These are phyloP conservation scores for Ctenodactylus gundi DNA, from an alignment of 2,113 vertebrate genomes.

Conservation along the genomic window DNA sequence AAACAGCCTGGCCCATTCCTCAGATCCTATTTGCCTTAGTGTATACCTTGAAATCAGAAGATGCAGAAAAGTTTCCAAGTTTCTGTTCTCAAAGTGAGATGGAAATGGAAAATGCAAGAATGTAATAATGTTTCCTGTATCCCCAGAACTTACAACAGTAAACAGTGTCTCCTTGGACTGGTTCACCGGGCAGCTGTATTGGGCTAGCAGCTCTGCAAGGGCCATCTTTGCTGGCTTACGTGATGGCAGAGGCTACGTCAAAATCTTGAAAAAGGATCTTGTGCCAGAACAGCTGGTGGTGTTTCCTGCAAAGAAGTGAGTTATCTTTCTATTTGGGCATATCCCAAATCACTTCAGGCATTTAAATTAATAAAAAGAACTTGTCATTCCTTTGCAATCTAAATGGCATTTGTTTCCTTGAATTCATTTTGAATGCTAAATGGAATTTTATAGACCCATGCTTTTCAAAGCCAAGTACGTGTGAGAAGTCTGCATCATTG, in stretches of 20 bases:
- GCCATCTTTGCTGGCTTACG: constrained; percentile 86
- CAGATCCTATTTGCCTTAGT: neutral
- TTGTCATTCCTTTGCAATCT: neutral
- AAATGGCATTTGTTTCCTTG: neutral
- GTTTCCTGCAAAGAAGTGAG: constrained; percentile 88
- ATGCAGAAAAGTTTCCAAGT: neutral
- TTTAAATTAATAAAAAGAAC: neutral
- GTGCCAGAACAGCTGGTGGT: constrained; percentile 88
- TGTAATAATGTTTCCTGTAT: neutral
- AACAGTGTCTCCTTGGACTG: constrained; percentile 91
- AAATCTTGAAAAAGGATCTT: constrained; percentile 87
- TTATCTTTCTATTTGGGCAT: neutral
- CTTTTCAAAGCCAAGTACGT: neutral
- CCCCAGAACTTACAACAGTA: constrained; percentile 84
- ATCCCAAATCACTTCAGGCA: neutral
- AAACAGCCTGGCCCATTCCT: neutral
- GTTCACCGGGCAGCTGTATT: constrained; percentile 91
- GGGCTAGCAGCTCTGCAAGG: constrained; percentile 86
- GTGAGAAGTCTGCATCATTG: neutral
- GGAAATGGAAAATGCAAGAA: neutral
- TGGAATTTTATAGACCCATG: neutral
- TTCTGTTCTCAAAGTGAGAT: neutral
- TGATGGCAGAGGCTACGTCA: constrained; percentile 86
- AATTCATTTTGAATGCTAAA: neutral
- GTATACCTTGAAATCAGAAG: neutral